Evolutionary conservation across 1,140 invertebrate species (phyloP), one percentile per base, ranked within the genome.

Genomic region (Drosophila bipectinata): DNA sequence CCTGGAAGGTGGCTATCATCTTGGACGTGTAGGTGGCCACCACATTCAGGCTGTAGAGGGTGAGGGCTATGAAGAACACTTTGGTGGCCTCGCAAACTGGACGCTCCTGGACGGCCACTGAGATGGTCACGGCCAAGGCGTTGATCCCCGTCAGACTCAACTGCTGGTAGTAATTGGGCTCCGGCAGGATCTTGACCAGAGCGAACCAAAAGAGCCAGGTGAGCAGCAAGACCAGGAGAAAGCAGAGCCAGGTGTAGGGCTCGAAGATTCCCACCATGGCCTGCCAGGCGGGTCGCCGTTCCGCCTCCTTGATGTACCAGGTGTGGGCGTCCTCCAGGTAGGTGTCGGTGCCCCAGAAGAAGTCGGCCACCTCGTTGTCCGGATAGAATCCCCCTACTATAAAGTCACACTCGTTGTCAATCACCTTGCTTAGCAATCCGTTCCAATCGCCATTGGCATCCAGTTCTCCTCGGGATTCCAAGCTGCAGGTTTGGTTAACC

Each of bases 251-350:
- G 3, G 93, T 92, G 14, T 51, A 21, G 9, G 55, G 61, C 21
- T 92, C 55, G 45, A 93, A 94, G 45, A 93, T 93, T 0, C 91
- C 85, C 0, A 92, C 66, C 51, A 94, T 79, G 24, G 93, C 91
- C 21, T 84, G 79, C 93, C 93, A 94, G 15, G 91, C 71, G 3
- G 92, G 92, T 10, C 88, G 77, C 1, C 57, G 56, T 14, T 91
- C 73, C 7, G 93, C 93, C 53, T 92, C 52, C 32, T 93, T 92
- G 3, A 92, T 92, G 34, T 92, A 93, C 93, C 93, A 94, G 9
- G 93, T 92, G 68, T 94, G 93, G 0, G 92, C 92, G 74, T 94
- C 93, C 12, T 92, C 85, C 9, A 93, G 78, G 67, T 94, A 94
- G 1, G 89, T 87, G 3, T 88, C 83, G n/a, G 92, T 92, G 8